phyloP scores from a whole-genome alignment of 2,888 invertebrate species.

The Lumbricus terrestris region DNA sequence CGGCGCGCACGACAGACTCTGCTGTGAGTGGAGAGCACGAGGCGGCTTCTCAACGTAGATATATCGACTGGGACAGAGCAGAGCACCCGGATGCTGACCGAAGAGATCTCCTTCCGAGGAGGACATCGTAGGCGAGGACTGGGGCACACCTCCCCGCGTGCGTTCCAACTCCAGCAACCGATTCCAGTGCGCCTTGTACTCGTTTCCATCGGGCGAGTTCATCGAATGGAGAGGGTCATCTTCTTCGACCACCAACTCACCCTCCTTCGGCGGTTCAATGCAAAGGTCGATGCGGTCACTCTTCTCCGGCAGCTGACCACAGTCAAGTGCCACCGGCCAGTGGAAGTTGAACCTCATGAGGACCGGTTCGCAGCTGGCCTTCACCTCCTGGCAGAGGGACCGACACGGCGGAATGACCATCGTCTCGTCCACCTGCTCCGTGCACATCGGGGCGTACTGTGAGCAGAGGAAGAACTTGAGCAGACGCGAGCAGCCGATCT shows the following conservation, averaged over 20 bases:
- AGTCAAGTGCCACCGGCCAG: slow-evolving; percentile 76
- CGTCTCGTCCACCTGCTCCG: slow-evolving; percentile 78
- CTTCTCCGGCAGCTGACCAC: slow-evolving; percentile 74
- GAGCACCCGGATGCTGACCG: neutral
- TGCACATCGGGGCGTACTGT: slow-evolving; percentile 86
- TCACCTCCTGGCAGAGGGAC: slow-evolving; percentile 74
- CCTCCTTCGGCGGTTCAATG: slow-evolving; percentile 63
- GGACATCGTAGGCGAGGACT: slow-evolving; percentile 6
- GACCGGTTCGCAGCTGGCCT: slow-evolving; percentile 63
- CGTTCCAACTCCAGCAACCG: slow-evolving; percentile 34
- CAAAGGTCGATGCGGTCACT: slow-evolving; percentile 64
- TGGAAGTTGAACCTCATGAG: slow-evolving; percentile 67
- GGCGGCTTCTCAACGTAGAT: slow-evolving; percentile 48
- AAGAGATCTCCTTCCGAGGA: neutral
- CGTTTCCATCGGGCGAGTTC: slow-evolving; percentile 3
- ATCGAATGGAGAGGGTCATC: slow-evolving; percentile 16
- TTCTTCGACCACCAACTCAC: neutral
- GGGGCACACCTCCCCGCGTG: slow-evolving; percentile 18
- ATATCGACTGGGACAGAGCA: slow-evolving; percentile 48
- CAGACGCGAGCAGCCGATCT: slow-evolving; percentile 77
- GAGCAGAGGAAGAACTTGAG: slow-evolving; percentile 85
- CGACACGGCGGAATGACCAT: slow-evolving; percentile 76
- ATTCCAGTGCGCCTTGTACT: slow-evolving; percentile 11
- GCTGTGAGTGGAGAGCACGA: slow-evolving; percentile 40
- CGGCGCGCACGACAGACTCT: slow-evolving; percentile 51